Percentiles rank a stretch among this genome's conserved stretches.
Evolutionary conservation across 64 coral and sea anemone species (phyloP).

Genomic region (Hydrozoanthus tunicans): DNA sequence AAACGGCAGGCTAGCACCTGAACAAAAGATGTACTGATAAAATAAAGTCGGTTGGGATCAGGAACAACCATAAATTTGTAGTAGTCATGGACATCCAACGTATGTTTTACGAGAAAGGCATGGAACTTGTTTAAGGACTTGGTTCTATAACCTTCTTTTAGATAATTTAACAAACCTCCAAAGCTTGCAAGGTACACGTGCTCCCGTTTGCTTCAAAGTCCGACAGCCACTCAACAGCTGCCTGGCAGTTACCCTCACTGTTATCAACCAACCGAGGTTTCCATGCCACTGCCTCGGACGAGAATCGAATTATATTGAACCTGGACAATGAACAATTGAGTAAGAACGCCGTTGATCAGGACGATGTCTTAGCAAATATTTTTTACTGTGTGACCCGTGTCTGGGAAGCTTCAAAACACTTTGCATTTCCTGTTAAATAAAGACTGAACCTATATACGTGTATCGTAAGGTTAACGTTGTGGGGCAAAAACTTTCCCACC

Average conservation of each 20-base stretch:
- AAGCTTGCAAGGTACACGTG: constrained; percentile 81
- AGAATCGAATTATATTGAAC: constrained; percentile 89
- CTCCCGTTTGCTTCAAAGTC: constrained; percentile 85
- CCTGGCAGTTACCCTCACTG: constrained; percentile 86
- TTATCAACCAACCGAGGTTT: constrained; percentile 56
- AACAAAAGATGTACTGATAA: too few species aligned
- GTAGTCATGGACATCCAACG: too few species aligned
- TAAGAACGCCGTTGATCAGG: background rate
- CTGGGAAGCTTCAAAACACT: too few species aligned
- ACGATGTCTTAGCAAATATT: background rate
- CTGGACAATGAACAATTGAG: constrained; percentile 1
- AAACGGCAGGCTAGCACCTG: too few species aligned
- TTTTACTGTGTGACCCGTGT: too few species aligned
- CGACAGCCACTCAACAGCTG: constrained; percentile 93
- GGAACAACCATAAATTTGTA: too few species aligned
- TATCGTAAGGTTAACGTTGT: too few species aligned
- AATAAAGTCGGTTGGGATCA: too few species aligned
- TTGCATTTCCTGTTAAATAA: too few species aligned
- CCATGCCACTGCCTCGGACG: constrained; percentile 87
- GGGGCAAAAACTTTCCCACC: too few species aligned
- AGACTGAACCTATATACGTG: too few species aligned
- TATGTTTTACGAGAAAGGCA: background rate
- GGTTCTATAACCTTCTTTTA: background rate
- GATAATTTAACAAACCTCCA: constrained; percentile 58
- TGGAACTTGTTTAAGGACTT: background rate